phyloP scores from a whole-genome alignment of 2,113 vertebrate species.

The Prinia subflava region DNA sequence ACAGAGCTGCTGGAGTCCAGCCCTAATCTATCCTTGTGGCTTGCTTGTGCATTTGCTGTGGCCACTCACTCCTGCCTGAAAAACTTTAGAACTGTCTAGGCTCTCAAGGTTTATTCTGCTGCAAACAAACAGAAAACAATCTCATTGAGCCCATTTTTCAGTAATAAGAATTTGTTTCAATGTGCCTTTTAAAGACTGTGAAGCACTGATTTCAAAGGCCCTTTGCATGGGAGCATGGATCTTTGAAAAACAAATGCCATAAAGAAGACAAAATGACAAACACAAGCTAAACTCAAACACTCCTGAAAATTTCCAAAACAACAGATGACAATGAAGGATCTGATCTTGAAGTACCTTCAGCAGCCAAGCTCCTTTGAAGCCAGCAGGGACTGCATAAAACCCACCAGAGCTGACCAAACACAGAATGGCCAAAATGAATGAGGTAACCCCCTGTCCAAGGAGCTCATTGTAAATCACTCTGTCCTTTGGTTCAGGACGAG shows the following conservation, averaged over 20 bases:
- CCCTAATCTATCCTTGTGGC: not conserved
- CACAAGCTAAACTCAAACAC: not conserved
- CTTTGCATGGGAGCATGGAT: not conserved
- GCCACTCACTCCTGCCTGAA: not conserved
- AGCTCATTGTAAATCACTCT: not conserved
- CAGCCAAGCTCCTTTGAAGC: not conserved
- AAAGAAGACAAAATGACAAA: not conserved
- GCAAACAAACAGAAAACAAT: not conserved
- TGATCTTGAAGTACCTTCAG: not conserved
- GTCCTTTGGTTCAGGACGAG: not conserved
- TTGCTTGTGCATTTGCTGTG: not conserved
- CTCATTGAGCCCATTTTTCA: not conserved
- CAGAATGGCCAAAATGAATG: not conserved
- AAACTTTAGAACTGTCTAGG: not conserved
- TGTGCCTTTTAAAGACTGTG: not conserved
- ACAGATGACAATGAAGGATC: not conserved
- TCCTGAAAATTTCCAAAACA: not conserved
- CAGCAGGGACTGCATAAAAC: not conserved
- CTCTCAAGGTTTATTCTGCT: not conserved
- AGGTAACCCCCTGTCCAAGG: not conserved
- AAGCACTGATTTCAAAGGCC: conserved; percentile 14
- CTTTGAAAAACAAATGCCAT: not conserved
- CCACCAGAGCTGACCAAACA: not conserved
- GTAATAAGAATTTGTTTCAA: not conserved
- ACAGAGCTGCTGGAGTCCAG: not conserved